These are phyloP conservation scores for Bicyclus anynana DNA, from an alignment of 1,140 invertebrate species.

Conservation along the genomic window DNA sequence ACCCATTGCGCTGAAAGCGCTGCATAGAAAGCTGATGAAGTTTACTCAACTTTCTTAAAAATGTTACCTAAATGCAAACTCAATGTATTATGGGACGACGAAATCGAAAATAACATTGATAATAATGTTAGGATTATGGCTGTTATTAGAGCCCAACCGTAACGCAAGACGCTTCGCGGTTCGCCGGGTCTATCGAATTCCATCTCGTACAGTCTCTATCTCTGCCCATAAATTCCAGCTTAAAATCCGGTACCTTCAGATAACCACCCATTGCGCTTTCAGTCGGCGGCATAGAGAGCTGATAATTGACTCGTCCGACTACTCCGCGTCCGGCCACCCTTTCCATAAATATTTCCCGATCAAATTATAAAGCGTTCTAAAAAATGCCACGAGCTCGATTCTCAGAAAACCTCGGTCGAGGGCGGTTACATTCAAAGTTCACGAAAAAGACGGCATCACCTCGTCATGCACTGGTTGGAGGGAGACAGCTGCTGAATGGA, in stretches of 20 bases:
- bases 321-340: conserved; percentile 64
- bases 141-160: no score
- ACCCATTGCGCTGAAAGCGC: conserved; percentile 66
- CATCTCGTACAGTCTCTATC: conserved; percentile 46
- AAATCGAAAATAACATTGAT: no score
- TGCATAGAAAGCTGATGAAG: no score
- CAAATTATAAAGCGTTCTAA: conserved; percentile 74
- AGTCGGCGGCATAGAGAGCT: conserved; percentile 54
- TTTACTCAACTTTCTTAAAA: no score
- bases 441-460: conserved; percentile 35
- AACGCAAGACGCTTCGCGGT: no score
- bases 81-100: no score
- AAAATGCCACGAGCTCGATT: conserved; percentile 70
- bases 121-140: no score
- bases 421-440: conserved; percentile 67
- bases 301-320: conserved; percentile 73
- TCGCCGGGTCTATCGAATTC: conserved; percentile 55
- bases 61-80: no score
- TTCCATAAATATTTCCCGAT: conserved; percentile 77
- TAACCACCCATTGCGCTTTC: conserved; percentile 66
- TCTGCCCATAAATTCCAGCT: conserved; percentile 61
- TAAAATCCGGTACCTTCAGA: conserved; percentile 44
- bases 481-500: conserved; percentile 54
- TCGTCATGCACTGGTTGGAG: conserved; percentile 18
- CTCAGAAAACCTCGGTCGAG: conserved; percentile 55